Conservation (phyloP, 2,797 vertebrate genomes). For the Sternotherus odoratus region DNA sequence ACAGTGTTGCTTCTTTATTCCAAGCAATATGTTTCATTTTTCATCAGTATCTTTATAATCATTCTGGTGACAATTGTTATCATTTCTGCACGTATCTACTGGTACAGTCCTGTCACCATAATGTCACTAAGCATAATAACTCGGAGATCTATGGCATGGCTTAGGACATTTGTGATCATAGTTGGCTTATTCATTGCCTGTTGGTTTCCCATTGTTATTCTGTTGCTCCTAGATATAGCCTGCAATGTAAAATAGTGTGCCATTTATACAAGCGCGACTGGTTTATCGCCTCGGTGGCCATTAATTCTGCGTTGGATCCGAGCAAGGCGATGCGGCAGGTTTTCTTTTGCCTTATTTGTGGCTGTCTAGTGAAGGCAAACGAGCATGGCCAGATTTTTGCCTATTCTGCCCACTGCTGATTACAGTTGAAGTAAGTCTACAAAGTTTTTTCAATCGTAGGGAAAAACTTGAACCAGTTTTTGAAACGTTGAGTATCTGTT, state of each 20-base stretch:
- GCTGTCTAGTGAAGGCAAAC: slow-evolving; percentile 77
- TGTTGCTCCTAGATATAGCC: slow-evolving; percentile 92
- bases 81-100: slow-evolving; percentile 94
- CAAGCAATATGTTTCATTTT: slow-evolving; percentile 94
- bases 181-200: slow-evolving; percentile 94
- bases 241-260: slow-evolving; percentile 82
- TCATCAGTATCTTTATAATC: slow-evolving; percentile 89
- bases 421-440: slow-evolving; percentile 90
- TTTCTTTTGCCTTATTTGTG: slow-evolving; percentile 90
- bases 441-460: slow-evolving; percentile 40
- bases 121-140: slow-evolving; percentile 91
- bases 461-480: slow-evolving; percentile 17
- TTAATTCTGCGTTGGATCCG: slow-evolving; percentile 96
- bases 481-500: slow-evolving; percentile 28
- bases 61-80: slow-evolving; percentile 90
- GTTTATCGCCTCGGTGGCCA: slow-evolving; percentile 91
- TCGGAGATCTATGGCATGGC: slow-evolving; percentile 93
- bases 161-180: slow-evolving; percentile 93
- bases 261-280: slow-evolving; percentile 89
- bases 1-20: slow-evolving; percentile 92
- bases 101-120: slow-evolving; percentile 92
- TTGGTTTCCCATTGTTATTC: slow-evolving; percentile 92
- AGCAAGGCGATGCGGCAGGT: slow-evolving; percentile 93
- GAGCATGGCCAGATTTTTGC: slow-evolving; percentile 73
- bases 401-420: slow-evolving; percentile 81